These are phyloP conservation scores for Alectoris magna DNA, from an alignment of 2,797 vertebrate species.

Conservation along the genomic window DNA sequence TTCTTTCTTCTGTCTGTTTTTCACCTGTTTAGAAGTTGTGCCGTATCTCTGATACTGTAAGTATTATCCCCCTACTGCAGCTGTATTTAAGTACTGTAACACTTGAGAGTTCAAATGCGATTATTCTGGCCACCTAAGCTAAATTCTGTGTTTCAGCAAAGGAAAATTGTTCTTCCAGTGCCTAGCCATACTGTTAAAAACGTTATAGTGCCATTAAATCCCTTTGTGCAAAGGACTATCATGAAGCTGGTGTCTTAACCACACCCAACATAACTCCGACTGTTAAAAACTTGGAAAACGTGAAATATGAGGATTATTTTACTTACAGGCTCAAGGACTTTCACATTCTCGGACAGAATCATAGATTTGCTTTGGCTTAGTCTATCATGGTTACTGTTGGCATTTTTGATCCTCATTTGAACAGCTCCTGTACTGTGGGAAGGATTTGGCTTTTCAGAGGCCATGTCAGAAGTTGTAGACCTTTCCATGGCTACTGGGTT, in stretches of 20 bases:
- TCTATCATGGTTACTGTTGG: slow-evolving; percentile 83
- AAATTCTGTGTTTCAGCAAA: slow-evolving; percentile 58
- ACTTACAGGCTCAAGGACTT: slow-evolving; percentile 86
- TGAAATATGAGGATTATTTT: not conserved
- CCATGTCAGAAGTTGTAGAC: slow-evolving; percentile 64
- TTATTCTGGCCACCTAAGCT: slow-evolving; percentile 38
- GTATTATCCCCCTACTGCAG: slow-evolving; percentile 29
- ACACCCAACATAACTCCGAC: not conserved
- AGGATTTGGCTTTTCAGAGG: slow-evolving; percentile 75
- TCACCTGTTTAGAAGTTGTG: slow-evolving; percentile 55
- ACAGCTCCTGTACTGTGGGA: slow-evolving; percentile 78
- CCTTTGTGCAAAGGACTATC: not conserved
- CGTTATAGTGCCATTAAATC: not conserved
- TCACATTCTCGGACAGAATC: slow-evolving; percentile 87
- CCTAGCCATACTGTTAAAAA: not conserved
- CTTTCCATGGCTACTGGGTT: slow-evolving; percentile 74
- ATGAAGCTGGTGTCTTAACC: not conserved
- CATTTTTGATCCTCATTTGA: slow-evolving; percentile 88
- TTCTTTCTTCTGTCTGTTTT: slow-evolving; percentile 49
- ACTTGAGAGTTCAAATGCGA: slow-evolving; percentile 37
- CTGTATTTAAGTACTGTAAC: slow-evolving; percentile 58
- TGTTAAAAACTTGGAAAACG: not conserved
- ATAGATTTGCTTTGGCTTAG: slow-evolving; percentile 94
- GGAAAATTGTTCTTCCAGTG: slow-evolving; percentile 23
- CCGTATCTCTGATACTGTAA: slow-evolving; percentile 34